phyloP scores from a whole-genome alignment of 2,888 invertebrate genomes.

The Rhamphomyia laevipes region DNA sequence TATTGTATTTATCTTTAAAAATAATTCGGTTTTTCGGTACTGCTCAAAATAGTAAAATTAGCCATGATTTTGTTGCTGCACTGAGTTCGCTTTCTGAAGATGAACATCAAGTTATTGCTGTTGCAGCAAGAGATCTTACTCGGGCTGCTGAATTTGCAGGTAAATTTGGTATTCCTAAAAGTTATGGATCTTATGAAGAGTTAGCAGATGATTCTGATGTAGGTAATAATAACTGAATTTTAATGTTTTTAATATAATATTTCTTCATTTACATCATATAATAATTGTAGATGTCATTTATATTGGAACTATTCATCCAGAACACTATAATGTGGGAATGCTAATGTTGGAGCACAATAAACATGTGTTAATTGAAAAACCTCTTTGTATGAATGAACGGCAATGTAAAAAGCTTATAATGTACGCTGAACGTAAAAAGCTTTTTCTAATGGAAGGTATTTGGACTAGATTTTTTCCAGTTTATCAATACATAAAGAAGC shows the following conservation, averaged over 20 bases:
- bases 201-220: constrained; percentile 62
- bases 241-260: too few relatives aligned
- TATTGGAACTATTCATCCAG: constrained; percentile 63
- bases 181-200: constrained; percentile 64
- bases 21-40: too few relatives aligned
- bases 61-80: constrained; percentile 57
- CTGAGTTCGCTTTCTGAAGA: constrained; percentile 49
- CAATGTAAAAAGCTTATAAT: constrained; percentile 58
- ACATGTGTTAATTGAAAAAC: constrained; percentile 84
- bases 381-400: constrained; percentile 66
- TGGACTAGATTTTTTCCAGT: constrained; percentile 79
- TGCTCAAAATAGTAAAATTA: constrained; percentile 49
- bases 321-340: constrained; percentile 58
- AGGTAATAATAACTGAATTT: constrained; percentile 44
- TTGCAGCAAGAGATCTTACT: constrained; percentile 64
- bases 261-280: too few relatives aligned
- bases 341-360: constrained; percentile 71
- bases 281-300: constrained; percentile 66
- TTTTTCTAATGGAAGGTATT: constrained; percentile 81
- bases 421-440: constrained; percentile 54
- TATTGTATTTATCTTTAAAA: constrained; percentile 13
- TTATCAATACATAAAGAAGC: constrained; percentile 55
- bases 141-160: constrained; percentile 67
- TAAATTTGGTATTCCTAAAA: constrained; percentile 54
- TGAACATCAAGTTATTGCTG: constrained; percentile 61